phyloP scores from a whole-genome alignment of 1,140 invertebrate species.

The Drosophila lacteicornis region DNA sequence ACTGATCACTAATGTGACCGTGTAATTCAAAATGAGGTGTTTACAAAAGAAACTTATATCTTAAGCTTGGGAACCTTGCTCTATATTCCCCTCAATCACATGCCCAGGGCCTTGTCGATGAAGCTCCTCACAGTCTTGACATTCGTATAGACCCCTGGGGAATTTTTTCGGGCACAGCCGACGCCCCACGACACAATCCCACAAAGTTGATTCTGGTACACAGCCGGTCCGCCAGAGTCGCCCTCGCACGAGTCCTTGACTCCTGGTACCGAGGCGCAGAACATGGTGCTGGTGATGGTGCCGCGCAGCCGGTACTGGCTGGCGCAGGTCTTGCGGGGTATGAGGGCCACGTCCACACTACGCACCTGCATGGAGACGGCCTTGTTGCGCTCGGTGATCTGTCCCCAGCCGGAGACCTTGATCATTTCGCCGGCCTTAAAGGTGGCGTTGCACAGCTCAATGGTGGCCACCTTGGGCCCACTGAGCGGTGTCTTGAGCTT shows the following conservation, averaged over 20 bases:
- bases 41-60: neutral
- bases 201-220: slow-evolving; percentile 85
- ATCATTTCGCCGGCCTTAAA: slow-evolving; percentile 61
- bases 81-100: slow-evolving; percentile 17
- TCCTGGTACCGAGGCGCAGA: slow-evolving; percentile 66
- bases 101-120: slow-evolving; percentile 68
- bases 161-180: slow-evolving; percentile 85
- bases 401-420: slow-evolving; percentile 74
- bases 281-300: slow-evolving; percentile 68
- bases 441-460: slow-evolving; percentile 60
- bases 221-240: slow-evolving; percentile 88
- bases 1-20: too few relatives aligned
- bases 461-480: slow-evolving; percentile 63
- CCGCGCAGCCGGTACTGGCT: slow-evolving; percentile 59
- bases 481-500: slow-evolving; percentile 58
- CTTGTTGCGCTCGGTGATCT: slow-evolving; percentile 42
- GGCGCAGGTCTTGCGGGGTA: slow-evolving; percentile 56
- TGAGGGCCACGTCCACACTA: slow-evolving; percentile 67
- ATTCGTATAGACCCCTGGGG: slow-evolving; percentile 86
- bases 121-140: slow-evolving; percentile 84
- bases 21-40: too few relatives aligned
- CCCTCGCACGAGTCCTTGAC: slow-evolving; percentile 84
- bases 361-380: slow-evolving; percentile 58
- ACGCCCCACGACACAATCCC: slow-evolving; percentile 87
- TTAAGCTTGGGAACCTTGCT: too few relatives aligned